A percentile compares a stretch with the other conserved stretches of the same genome.
Conservation (phyloP, 2,888 invertebrate species). For the Nebria brevicollis region DNA sequence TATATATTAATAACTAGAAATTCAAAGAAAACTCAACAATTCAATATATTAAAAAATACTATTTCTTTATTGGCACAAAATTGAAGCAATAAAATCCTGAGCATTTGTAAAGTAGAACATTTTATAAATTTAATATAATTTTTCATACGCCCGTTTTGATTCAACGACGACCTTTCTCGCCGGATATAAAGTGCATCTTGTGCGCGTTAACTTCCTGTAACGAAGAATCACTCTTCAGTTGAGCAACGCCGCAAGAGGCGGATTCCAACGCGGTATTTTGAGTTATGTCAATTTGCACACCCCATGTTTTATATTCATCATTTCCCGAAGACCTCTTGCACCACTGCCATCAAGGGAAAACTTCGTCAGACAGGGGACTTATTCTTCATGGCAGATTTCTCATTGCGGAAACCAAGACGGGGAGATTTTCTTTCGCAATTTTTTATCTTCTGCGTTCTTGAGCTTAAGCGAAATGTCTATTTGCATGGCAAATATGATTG, state of each 20-base stretch:
- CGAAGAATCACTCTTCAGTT: conserved; percentile 12
- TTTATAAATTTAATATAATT: not conserved
- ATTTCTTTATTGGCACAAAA: too few species aligned
- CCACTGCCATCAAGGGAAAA: not conserved
- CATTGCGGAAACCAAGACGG: conserved; percentile 11
- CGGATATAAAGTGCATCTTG: conserved; percentile 45
- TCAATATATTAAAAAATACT: too few species aligned
- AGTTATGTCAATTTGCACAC: conserved; percentile 57
- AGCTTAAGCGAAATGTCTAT: conserved; percentile 33
- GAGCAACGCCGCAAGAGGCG: not conserved
- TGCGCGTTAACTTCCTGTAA: conserved; percentile 42
- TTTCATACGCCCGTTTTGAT: not conserved
- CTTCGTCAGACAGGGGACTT: conserved; percentile 26
- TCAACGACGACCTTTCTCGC: not conserved
- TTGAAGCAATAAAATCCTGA: too few species aligned
- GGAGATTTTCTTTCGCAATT: conserved; percentile 16
- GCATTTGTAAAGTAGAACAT: too few species aligned
- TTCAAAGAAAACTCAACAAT: too few species aligned
- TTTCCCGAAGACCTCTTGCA: conserved; percentile 22
- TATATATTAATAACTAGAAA: too few species aligned
- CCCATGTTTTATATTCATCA: conserved; percentile 55
- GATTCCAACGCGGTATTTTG: conserved; percentile 41
- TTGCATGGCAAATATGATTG: conserved; percentile 32
- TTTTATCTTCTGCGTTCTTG: conserved; percentile 15
- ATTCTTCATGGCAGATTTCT: conserved; percentile 30